Percentiles rank a stretch among this genome's conserved stretches.
Conservation (phyloP, 35 echinoderm and acorn worm genomes). For the Heliocidaris erythrogramma region DNA sequence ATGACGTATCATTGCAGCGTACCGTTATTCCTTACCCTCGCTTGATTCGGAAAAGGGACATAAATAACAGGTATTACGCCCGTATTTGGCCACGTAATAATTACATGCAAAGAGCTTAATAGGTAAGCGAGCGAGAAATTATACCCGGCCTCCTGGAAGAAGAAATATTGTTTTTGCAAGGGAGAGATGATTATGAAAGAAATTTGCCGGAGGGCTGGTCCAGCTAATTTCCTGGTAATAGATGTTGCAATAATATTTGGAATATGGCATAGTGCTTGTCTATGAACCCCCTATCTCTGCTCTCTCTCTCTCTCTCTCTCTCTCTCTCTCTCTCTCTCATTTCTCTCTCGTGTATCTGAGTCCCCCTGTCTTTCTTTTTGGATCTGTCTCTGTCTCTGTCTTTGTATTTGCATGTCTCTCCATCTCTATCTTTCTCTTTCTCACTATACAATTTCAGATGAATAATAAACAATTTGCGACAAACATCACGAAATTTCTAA, state of each 20-base stretch:
- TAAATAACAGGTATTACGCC: background rate
- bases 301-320: background rate
- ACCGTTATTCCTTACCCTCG: background rate
- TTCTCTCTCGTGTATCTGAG: no score
- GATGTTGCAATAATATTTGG: slow-evolving; percentile 12
- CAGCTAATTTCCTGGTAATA: background rate
- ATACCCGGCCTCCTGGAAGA: background rate
- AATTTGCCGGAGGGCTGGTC: background rate
- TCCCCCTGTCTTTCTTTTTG: background rate
- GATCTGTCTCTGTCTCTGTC: background rate
- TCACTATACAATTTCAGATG: background rate
- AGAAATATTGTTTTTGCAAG: background rate
- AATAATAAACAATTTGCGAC: background rate
- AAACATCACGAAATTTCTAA: background rate
- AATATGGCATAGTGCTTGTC: background rate
- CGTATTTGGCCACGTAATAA: background rate
- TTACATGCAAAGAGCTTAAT: background rate
- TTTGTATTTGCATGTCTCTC: background rate
- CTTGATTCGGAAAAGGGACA: background rate
- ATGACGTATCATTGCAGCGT: background rate
- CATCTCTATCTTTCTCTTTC: background rate
- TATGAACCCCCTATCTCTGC: background rate
- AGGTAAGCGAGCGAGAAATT: background rate
- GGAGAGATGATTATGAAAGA: background rate
- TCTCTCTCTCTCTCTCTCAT: background rate